Evolutionary conservation across 2,888 invertebrate species (phyloP).

Genomic region (Cantharis nigra): DNA sequence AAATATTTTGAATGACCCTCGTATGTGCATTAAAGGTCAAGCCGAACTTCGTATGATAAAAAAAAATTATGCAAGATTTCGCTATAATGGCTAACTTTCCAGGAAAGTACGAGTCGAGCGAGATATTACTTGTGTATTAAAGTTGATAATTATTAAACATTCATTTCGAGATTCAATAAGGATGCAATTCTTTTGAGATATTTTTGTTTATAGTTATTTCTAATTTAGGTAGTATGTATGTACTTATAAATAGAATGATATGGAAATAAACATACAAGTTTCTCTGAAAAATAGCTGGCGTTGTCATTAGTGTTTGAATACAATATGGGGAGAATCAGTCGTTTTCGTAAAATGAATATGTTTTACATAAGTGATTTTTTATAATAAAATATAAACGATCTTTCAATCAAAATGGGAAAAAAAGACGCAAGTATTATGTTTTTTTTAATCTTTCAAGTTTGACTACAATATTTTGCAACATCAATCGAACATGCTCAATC

Average conservation of each 20-base stretch:
- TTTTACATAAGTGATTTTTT: neutral
- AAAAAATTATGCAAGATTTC: too few species aligned
- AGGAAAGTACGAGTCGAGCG: too few species aligned
- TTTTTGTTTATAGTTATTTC: neutral
- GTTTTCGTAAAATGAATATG: neutral
- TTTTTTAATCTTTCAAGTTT: neutral
- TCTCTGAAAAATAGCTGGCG: neutral
- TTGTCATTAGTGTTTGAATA: neutral
- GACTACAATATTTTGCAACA: neutral
- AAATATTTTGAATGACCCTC: too few species aligned
- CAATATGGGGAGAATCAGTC: neutral
- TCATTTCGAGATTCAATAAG: neutral
- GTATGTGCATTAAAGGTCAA: too few species aligned
- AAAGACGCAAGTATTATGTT: neutral
- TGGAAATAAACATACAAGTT: neutral
- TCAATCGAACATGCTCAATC: neutral
- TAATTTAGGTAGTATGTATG: neutral
- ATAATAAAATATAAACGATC: neutral
- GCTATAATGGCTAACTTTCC: too few species aligned
- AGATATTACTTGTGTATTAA: too few species aligned
- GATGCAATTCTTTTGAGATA: neutral
- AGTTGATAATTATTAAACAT: too few species aligned
- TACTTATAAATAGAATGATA: neutral
- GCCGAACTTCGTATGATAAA: too few species aligned
- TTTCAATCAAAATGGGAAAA: too few species aligned